Percentiles rank a stretch among this genome's conserved stretches.
Conservation (phyloP, 2,888 invertebrate species). For the Epinotia demarniana region DNA sequence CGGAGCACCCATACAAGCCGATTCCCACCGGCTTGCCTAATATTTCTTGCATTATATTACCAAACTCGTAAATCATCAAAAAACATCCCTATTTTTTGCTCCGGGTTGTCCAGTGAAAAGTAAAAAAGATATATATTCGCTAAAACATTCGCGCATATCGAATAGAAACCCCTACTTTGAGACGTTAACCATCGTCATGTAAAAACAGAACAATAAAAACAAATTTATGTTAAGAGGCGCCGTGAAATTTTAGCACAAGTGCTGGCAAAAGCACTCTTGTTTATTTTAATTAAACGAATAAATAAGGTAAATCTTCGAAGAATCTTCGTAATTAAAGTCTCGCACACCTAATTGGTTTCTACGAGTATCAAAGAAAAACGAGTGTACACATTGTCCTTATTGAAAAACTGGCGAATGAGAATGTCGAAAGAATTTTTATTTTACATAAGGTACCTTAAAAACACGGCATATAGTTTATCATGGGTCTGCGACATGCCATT, state of each 20-base stretch:
- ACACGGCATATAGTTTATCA: slow-evolving; percentile 18
- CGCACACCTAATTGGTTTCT: slow-evolving; percentile 15
- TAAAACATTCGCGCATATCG: neutral
- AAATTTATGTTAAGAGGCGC: neutral
- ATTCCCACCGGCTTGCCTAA: too few relatives aligned
- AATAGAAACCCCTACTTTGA: neutral
- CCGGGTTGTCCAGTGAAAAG: too few relatives aligned
- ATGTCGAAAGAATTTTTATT: neutral
- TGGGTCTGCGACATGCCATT: slow-evolving; percentile 24
- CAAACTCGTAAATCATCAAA: too few relatives aligned
- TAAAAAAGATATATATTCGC: neutral
- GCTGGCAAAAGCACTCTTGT: slow-evolving; percentile 15
- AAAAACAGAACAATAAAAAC: neutral
- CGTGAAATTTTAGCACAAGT: slow-evolving; percentile 3
- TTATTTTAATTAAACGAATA: slow-evolving; percentile 28
- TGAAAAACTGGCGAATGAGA: slow-evolving; percentile 10
- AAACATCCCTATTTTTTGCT: too few relatives aligned
- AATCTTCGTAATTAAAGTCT: slow-evolving; percentile 21
- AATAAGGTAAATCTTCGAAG: slow-evolving; percentile 25
- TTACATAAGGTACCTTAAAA: neutral
- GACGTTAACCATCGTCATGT: neutral
- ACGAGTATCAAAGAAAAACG: slow-evolving; percentile 12
- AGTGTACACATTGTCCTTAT: neutral
- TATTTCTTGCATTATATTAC: too few relatives aligned
- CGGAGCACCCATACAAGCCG: too few relatives aligned